Evolutionary conservation across 2,113 vertebrate genomes (phyloP), one percentile per base, ranked within the genome.

Genomic region (Proterorhinus semilunaris): DNA sequence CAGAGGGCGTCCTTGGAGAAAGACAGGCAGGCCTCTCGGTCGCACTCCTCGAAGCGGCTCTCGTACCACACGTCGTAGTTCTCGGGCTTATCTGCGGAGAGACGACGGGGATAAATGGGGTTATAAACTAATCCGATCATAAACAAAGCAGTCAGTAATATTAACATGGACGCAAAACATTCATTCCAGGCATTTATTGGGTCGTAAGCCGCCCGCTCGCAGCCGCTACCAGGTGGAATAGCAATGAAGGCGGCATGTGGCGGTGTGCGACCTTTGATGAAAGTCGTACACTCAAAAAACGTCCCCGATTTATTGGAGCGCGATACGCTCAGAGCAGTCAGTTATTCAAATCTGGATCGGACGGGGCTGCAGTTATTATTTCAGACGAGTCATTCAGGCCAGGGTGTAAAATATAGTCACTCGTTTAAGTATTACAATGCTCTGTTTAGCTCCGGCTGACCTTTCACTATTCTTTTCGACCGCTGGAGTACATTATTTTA

Each of bases 1-100:
- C 98, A 99, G 27, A 99, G 95, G 21, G 95, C 95, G 82, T 99
- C 97, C 87, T 99, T 98, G 10, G 98, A 99, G 90, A 99, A 99
- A 12, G 98, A 99, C 62, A 99, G 92, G 80, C 98, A 99, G 80
- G 97, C 96, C 85, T 99, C 98, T 72, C 97, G 94, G 86, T 99
- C 98, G 74, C 98, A 98, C 85, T 98, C 96, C 85, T 99, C 98
- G 47, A 97, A 97, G 59, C 95, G 97, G 91, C 96, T 99, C 86
- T 99, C 98, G 10, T 99, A 99, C 98, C 97, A 99, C 6, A 95
- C 94, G 58, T 99, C 97, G 85, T 95, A 98, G 89, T 92, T 98
- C 78, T 99, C 97, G 53, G 97, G 98, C 88, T 98, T 99, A 89
- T 97, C 98, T 99, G 92, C 47, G 59, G 47, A 89, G 62, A 77